Conservation (phyloP, 1,140 invertebrate genomes). For the Brachionus koreanus region DNA sequence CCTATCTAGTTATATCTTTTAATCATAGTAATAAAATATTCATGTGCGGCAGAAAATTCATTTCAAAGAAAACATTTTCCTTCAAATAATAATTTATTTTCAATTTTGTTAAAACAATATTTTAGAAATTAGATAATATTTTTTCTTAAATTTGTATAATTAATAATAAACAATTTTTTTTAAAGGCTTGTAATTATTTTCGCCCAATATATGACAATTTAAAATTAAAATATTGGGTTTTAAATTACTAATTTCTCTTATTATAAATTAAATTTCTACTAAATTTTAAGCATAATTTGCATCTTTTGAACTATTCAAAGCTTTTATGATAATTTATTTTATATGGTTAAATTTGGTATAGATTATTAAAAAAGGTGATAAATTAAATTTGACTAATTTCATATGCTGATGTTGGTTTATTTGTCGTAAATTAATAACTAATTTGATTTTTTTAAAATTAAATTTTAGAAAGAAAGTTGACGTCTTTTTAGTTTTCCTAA, state of each 20-base stretch:
- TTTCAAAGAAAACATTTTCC: neutral
- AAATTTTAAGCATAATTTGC: constrained; percentile 2
- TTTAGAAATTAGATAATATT: neutral
- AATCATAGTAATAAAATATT: neutral
- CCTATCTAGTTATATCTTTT: neutral
- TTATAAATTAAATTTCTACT: neutral
- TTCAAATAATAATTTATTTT: neutral
- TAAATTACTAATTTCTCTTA: neutral
- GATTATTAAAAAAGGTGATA: neutral
- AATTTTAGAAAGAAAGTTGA: neutral
- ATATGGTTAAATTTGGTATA: neutral
- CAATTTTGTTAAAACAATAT: neutral
- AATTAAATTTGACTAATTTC: neutral
- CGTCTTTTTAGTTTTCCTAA: no score
- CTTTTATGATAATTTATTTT: constrained; percentile 34
- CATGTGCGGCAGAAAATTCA: neutral
- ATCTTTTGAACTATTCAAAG: neutral
- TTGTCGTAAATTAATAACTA: neutral
- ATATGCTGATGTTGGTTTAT: neutral
- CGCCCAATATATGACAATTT: neutral
- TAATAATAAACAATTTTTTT: no score
- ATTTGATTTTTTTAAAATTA: neutral
- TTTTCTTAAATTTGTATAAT: no score
- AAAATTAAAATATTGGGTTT: neutral
- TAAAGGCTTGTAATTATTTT: no score